Evolutionary conservation across 2,797 vertebrate species (phyloP).

Genomic region (Todus mexicanus): DNA sequence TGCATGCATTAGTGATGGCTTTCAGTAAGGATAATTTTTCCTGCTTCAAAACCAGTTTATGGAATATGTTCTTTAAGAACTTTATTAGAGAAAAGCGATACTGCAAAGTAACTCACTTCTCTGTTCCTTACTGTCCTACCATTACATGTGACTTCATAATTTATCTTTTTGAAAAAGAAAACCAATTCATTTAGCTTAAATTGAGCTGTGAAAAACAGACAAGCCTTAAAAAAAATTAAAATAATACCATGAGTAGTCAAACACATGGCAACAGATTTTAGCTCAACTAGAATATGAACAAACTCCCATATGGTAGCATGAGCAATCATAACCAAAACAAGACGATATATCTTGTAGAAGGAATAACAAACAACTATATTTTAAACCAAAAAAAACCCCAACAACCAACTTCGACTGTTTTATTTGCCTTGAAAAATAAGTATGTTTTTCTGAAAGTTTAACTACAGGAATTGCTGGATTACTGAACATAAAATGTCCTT

Average conservation of each 20-base stretch:
- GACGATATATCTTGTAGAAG: slow-evolving; percentile 34
- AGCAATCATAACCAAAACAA: slow-evolving; percentile 67
- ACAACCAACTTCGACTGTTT: not conserved
- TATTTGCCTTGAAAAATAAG: slow-evolving; percentile 25
- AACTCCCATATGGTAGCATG: slow-evolving; percentile 64
- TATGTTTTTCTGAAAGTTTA: slow-evolving; percentile 20
- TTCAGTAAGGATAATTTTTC: not conserved
- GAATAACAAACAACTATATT: slow-evolving; percentile 39
- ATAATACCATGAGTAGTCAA: slow-evolving; percentile 37
- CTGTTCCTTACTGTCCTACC: not conserved
- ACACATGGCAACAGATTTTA: slow-evolving; percentile 64
- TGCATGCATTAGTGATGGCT: not conserved
- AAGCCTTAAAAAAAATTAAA: slow-evolving; percentile 10
- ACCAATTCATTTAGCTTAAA: not conserved
- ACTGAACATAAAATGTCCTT: slow-evolving; percentile 7
- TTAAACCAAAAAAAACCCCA: not conserved
- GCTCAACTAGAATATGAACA: slow-evolving; percentile 39
- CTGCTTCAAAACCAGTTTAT: not conserved
- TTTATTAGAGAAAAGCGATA: not conserved
- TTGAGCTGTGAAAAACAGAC: slow-evolving; percentile 18
- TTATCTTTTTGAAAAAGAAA: slow-evolving; percentile 3
- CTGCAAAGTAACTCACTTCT: not conserved
- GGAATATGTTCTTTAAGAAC: not conserved
- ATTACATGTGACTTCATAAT: not conserved
- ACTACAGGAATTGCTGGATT: not conserved